These are phyloP conservation scores for Epistrophella euchroma DNA, from an alignment of 2,888 invertebrate species.

Conservation along the genomic window DNA sequence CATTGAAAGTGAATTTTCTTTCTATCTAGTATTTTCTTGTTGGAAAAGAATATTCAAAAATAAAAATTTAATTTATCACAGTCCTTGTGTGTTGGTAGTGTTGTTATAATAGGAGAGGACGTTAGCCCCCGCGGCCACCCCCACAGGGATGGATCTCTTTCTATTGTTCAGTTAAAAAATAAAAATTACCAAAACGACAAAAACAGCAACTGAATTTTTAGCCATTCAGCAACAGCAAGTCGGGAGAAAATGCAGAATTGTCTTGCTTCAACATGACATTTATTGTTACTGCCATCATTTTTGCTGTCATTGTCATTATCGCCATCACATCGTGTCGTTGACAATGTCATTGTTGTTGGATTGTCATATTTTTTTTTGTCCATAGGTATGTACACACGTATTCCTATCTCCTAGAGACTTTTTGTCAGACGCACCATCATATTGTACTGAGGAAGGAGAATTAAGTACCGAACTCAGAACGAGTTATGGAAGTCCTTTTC, in stretches of 20 bases:
- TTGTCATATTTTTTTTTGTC: constrained; percentile 49
- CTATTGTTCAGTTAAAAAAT: constrained; percentile 29
- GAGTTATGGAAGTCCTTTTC: constrained; percentile 62
- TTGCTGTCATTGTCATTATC: constrained; percentile 77
- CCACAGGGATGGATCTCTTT: constrained; percentile 8
- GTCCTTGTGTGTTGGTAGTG: constrained; percentile 5
- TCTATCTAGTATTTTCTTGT: not conserved
- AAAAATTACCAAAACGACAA: constrained; percentile 14
- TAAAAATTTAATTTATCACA: constrained; percentile 70
- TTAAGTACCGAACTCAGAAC: constrained; percentile 12
- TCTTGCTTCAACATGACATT: constrained; percentile 80
- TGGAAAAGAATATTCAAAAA: constrained; percentile 5
- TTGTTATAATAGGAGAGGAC: constrained; percentile 41
- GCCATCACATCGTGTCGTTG: constrained; percentile 78
- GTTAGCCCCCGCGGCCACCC: constrained; percentile 35
- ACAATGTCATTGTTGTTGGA: constrained; percentile 59
- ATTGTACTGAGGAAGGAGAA: not conserved
- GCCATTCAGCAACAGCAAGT: not conserved
- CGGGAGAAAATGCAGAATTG: constrained; percentile 76
- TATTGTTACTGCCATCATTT: constrained; percentile 80
- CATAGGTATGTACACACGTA: too few species aligned
- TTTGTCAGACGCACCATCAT: constrained; percentile 53
- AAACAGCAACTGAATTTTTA: not conserved
- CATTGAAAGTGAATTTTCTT: constrained; percentile 74
- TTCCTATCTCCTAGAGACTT: constrained; percentile 21